These are phyloP conservation scores for Coranthus polyacanthus DNA, from an alignment of 2,797 vertebrate genomes.

Conservation along the genomic window DNA sequence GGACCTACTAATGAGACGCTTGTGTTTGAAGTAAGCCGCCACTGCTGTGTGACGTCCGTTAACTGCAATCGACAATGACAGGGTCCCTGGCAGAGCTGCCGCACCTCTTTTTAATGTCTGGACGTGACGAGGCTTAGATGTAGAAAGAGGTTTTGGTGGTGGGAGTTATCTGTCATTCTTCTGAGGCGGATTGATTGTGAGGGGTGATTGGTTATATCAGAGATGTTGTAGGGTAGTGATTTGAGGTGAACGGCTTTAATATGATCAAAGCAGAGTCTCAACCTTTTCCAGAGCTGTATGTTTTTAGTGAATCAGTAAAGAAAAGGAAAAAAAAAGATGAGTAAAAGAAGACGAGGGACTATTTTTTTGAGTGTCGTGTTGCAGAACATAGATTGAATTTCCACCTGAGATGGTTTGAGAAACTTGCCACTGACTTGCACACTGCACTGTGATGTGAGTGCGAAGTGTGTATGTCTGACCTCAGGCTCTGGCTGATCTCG, in stretches of 20 bases:
- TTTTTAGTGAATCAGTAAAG: neutral
- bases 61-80: constrained; percentile 68
- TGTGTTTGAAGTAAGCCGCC: constrained; percentile 94
- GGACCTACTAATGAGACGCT: constrained; percentile 98
- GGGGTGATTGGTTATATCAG: constrained; percentile 45
- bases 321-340: neutral
- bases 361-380: no score
- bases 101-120: constrained; percentile 47
- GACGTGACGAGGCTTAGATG: constrained; percentile 55
- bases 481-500: no score
- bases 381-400: no score
- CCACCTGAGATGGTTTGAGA: no score
- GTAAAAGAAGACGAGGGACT: no score
- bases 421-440: no score
- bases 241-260: constrained; percentile 53
- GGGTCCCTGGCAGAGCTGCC: constrained; percentile 62
- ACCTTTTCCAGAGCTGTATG: constrained; percentile 10
- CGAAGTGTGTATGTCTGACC: no score
- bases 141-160: constrained; percentile 41
- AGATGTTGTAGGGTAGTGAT: constrained; percentile 44
- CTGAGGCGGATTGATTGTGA: constrained; percentile 72
- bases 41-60: constrained; percentile 67
- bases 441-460: no score
- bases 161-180: constrained; percentile 47
- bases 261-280: constrained; percentile 24